These are phyloP conservation scores for Apis cerana DNA, from an alignment of 1,140 invertebrate genomes.

Conservation along the genomic window DNA sequence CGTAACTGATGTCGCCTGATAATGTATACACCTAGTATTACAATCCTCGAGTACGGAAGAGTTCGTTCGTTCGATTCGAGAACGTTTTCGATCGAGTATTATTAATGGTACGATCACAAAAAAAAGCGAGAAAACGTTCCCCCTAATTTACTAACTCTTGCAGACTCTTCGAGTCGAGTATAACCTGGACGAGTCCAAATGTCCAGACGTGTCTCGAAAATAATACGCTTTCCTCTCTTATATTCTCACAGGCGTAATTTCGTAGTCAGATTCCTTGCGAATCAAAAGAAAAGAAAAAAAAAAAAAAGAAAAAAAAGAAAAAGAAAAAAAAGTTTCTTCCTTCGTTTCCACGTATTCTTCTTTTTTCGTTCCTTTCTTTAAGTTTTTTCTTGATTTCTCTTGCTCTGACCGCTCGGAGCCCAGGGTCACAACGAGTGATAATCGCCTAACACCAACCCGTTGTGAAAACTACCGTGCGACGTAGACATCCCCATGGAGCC, in stretches of 20 bases:
- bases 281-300: not conserved
- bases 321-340: not conserved
- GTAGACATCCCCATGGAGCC: constrained; percentile 78
- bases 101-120: not conserved
- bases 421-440: constrained; percentile 81
- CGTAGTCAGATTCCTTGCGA: too few relatives aligned
- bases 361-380: constrained; percentile 46
- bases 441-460: constrained; percentile 78
- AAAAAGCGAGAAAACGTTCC: not conserved
- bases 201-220: not conserved
- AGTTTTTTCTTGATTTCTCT: constrained; percentile 78
- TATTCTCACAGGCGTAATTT: not conserved
- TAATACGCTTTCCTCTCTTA: not conserved
- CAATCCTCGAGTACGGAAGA: not conserved
- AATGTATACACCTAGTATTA: not conserved
- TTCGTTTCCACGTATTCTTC: not conserved
- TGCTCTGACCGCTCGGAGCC: constrained; percentile 74
- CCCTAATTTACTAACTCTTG: not conserved
- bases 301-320: too few relatives aligned
- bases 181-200: not conserved
- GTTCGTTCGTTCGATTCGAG: not conserved
- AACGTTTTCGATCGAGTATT: not conserved
- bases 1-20: not conserved
- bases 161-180: not conserved
- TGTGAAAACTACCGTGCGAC: constrained; percentile 78